Evolutionary conservation across 2,888 invertebrate genomes (phyloP).

Genomic region (Tipula unca): DNA sequence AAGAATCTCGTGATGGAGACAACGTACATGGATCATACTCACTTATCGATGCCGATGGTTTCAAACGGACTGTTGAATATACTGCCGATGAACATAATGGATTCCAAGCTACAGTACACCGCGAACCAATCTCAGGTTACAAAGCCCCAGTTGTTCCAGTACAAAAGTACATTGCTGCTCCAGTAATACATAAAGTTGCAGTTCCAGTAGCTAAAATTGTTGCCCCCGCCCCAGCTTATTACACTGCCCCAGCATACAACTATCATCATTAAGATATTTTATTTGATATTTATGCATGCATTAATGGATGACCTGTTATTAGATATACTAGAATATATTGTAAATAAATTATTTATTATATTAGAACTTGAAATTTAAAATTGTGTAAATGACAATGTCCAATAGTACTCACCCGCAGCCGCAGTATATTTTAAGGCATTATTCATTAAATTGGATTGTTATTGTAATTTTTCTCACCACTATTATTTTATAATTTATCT

Average conservation of each 20-base stretch:
- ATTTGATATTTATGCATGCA: neutral
- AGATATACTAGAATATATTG: neutral
- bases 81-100: conserved; percentile 47
- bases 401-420: no score
- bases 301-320: neutral
- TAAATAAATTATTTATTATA: neutral
- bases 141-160: neutral
- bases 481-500: no score
- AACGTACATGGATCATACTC: conserved; percentile 48
- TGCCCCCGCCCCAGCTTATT: neutral
- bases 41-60: conserved; percentile 47
- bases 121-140: conserved; percentile 33
- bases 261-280: neutral
- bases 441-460: no score
- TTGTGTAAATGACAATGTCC: no score
- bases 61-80: conserved; percentile 46
- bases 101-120: conserved; percentile 48
- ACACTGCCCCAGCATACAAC: neutral
- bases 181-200: neutral
- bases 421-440: no score
- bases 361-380: neutral
- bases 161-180: neutral
- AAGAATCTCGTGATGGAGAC: conserved; percentile 47
- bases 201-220: neutral
- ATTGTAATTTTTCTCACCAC: no score